Base-by-base conservation (phyloP, 2,113 vertebrate species). In the Dasypus novemcinctus region DNA sequence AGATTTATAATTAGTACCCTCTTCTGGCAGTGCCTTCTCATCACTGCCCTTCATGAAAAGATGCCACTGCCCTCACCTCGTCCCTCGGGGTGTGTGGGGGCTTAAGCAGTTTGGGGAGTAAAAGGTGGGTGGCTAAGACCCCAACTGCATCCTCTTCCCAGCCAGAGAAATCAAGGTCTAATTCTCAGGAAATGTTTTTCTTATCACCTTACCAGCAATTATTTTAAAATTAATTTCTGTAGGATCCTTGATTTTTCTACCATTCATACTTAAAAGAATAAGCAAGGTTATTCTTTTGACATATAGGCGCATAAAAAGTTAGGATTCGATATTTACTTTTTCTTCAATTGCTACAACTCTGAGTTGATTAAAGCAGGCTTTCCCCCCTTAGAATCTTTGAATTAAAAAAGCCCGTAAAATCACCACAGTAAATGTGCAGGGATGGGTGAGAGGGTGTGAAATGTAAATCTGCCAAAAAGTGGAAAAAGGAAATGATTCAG, bases 171-270 rank as follows among this genome's bases (percentile, higher is more conserved):
- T 52, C 5, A 1, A 14, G 63, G 25, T n/a, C 49, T 21, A 46
- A 71, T 29, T n/a, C 43, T 64, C 86, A 92, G 21, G 17, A 87
- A 54, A 52, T 27, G n/a, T 41, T 63, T 38, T 43, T 74, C 31
- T 63, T 4, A 8, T 54, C 3, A 14, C 13, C 38, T 31, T 29
- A 43, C 10, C 20, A 69, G 54, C 46, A 57, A 68, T 52, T 63
- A 69, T 38, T 87, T 81, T 31, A n/a, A 96, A 82, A 69, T 57
- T 23, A 18, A 43, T 75, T 87, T 87, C 91, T 52, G 38, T 21
- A 69, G 68, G n/a, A 20, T 9, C 9, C 41, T 91, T 93, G 41
- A 84, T 81, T 75, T 74, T 57, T 11, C 63, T 87, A 49, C 27
- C 14, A 72, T 71, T 18, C 18, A 43, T 17, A 63, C 18, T 52